Conservation (phyloP, 2,888 invertebrate species). For the Palloptera scutellata region DNA sequence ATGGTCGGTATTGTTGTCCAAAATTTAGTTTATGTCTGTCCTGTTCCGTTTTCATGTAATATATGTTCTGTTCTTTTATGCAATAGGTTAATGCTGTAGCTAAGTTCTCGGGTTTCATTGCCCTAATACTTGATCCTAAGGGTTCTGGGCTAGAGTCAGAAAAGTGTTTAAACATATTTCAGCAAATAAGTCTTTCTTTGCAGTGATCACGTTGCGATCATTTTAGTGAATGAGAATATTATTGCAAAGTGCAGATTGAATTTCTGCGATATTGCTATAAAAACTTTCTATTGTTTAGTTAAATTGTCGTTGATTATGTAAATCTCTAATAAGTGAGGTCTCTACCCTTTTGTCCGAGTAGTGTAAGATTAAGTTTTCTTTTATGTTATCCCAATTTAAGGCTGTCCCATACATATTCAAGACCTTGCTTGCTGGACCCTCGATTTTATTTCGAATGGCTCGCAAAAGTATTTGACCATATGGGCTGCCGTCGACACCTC, state of each 20-base stretch:
- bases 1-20: no score
- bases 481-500: conserved; percentile 26
- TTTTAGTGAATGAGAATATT: not conserved
- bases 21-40: not conserved
- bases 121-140: no score
- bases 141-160: no score
- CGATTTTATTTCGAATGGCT: conserved; percentile 37
- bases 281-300: no score
- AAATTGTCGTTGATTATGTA: conserved; percentile 35
- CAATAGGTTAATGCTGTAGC: no score
- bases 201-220: not conserved
- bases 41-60: not conserved
- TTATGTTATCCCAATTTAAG: conserved; percentile 34
- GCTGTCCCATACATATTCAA: no score
- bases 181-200: not conserved
- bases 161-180: not conserved
- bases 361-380: conserved; percentile 35
- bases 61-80: no score
- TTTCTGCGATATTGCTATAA: conserved; percentile 1
- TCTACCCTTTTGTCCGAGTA: conserved; percentile 39
- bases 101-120: no score
- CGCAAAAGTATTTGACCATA: conserved; percentile 31
- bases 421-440: conserved; percentile 38
- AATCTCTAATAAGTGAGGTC: conserved; percentile 36
- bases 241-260: not conserved